Conservation (phyloP, 2,888 invertebrate species). For the Odontothrips loti region DNA sequence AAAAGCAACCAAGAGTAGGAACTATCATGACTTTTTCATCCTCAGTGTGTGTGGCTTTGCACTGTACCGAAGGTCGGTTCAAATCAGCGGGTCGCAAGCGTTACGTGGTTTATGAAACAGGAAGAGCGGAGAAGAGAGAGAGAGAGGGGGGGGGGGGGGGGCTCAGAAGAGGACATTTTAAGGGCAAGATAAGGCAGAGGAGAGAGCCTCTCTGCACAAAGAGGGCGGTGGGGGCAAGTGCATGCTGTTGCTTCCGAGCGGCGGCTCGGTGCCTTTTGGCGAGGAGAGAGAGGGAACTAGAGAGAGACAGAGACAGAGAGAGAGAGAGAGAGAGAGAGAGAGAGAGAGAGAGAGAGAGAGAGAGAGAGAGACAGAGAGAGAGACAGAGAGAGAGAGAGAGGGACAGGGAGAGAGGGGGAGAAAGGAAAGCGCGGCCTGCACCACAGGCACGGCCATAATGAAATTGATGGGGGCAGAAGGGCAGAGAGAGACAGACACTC, state of each 20-base stretch:
- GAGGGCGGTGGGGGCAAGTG: not conserved
- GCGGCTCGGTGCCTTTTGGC: not conserved
- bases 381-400: not conserved
- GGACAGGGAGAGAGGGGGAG: not conserved
- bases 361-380: not conserved
- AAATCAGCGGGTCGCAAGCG: too few species aligned
- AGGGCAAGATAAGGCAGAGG: slow-evolving; percentile 3
- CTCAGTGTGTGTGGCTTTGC: too few species aligned
- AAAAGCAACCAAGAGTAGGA: too few species aligned
- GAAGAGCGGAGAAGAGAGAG: too few species aligned
- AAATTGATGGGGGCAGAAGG: not conserved
- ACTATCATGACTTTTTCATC: too few species aligned
- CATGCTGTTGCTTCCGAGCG: not conserved
- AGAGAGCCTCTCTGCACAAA: not conserved
- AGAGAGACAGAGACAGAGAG: not conserved
- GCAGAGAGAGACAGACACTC: not conserved
- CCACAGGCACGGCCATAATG: too few species aligned
- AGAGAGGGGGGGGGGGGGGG: not conserved
- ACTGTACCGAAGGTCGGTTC: too few species aligned
- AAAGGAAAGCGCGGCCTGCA: not conserved
- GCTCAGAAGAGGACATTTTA: not conserved
- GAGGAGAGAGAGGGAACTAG: not conserved
- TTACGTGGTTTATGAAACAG: too few species aligned
- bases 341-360: not conserved
- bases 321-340: not conserved